These are phyloP conservation scores for Epinotia demarniana DNA, from an alignment of 2,888 invertebrate species.

Conservation along the genomic window DNA sequence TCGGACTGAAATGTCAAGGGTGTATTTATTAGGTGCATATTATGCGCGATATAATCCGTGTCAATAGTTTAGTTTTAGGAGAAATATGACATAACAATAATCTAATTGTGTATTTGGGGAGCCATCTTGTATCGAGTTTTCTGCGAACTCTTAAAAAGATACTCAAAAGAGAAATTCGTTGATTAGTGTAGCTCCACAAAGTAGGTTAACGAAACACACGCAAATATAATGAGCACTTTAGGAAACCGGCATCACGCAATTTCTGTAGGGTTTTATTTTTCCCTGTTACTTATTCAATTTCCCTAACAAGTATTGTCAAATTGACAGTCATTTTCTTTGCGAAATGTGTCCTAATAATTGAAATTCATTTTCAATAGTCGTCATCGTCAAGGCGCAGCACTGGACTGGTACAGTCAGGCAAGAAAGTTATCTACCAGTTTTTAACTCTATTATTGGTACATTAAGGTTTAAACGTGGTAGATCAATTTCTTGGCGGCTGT, in stretches of 20 bases:
- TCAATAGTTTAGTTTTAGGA: no score
- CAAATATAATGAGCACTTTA: slow-evolving; percentile 43
- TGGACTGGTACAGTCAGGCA: background rate
- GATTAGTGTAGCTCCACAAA: slow-evolving; percentile 26
- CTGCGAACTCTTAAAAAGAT: no score
- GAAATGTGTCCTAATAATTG: no score
- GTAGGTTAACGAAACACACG: slow-evolving; percentile 44
- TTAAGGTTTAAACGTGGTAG: no score
- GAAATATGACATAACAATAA: no score
- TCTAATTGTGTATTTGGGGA: background rate
- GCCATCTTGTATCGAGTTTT: no score
- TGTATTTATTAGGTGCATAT: no score
- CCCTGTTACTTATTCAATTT: slow-evolving; percentile 16
- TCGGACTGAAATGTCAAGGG: no score
- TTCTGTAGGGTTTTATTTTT: slow-evolving; percentile 22
- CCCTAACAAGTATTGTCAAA: slow-evolving; percentile 24
- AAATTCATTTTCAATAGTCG: background rate
- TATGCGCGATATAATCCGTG: no score
- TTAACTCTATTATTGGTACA: no score
- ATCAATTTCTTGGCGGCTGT: no score
- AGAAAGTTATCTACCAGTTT: no score
- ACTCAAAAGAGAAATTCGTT: slow-evolving; percentile 1
- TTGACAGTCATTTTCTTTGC: background rate
- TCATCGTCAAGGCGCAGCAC: background rate
- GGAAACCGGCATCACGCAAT: slow-evolving; percentile 41